phyloP scores from a whole-genome alignment of 2,888 invertebrate species.

The Sinelater perroti region DNA sequence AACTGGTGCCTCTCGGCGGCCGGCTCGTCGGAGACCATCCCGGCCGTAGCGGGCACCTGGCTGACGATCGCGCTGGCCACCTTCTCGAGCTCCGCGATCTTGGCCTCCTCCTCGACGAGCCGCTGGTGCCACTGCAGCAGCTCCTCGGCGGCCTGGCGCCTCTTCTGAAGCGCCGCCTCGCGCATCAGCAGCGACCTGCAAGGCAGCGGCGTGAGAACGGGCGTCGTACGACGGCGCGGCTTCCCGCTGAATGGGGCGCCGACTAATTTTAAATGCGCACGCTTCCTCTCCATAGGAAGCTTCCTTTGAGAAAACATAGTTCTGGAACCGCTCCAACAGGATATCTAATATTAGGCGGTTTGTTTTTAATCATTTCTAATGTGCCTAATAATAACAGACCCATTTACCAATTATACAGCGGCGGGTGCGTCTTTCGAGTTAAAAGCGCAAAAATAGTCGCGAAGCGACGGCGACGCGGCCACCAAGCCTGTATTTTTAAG shows the following conservation, averaged over 20 bases:
- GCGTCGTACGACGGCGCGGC: conserved; percentile 46
- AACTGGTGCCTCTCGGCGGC: conserved; percentile 42
- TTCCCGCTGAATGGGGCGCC: conserved; percentile 50
- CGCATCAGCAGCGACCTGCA: conserved; percentile 60
- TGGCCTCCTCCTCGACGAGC: conserved; percentile 64
- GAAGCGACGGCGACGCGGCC: not conserved
- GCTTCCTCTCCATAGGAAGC: conserved; percentile 56
- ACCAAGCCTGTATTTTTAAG: too few relatives aligned
- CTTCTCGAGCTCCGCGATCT: conserved; percentile 62
- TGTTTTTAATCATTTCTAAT: conserved; percentile 56
- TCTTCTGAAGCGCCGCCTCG: conserved; percentile 61
- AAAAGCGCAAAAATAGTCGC: conserved; percentile 9
- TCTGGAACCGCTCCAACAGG: conserved; percentile 58
- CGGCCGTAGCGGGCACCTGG: conserved; percentile 43
- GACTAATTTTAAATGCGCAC: conserved; percentile 56
- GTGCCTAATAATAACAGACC: conserved; percentile 48
- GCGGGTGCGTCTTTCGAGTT: conserved; percentile 21
- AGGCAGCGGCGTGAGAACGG: conserved; percentile 34
- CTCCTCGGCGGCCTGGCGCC: conserved; percentile 63
- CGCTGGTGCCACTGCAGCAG: conserved; percentile 65
- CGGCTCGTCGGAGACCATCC: conserved; percentile 10
- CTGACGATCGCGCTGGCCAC: conserved; percentile 55
- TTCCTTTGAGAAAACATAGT: conserved; percentile 54
- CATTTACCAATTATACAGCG: conserved; percentile 34
- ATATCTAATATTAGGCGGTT: conserved; percentile 59